Base-by-base conservation (phyloP, 2,888 invertebrate species). In the Trypoxylon attenuatum region DNA sequence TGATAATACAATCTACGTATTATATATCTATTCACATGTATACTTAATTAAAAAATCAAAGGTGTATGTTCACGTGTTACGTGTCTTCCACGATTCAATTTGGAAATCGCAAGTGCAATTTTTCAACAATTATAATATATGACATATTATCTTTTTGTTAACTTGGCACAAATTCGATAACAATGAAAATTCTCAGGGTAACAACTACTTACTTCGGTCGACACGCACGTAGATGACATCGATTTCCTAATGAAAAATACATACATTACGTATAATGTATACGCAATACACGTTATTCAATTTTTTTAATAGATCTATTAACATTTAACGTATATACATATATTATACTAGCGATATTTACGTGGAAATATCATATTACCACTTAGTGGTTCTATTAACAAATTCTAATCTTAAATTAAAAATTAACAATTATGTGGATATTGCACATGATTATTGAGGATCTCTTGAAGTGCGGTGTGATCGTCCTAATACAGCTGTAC, bases 1-100 rank as follows among this genome's bases (percentile, higher is more conserved):
- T 64, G 58, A 56, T 50, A 66, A 71, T 58, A 69, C 60, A 71
- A 67, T 70, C 55, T 73, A 56, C 55, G 55, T 62, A 13, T n/a
- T n/a, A n/a, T n/a, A n/a, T n/a, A 61, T 21, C 15, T 74, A 69
- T 57, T 54, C 59, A 58, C 62, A 52, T 64, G 60, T 62, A n/a
- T n/a, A n/a, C 41, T 39, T 60, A 55, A 22, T 58, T 27, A 60
- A 25, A 42, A 69, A 39, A 65, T 38, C 61, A 58, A 59, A 68
- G 49, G 62, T 53, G 39, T 53, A 61, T 52, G 38, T 58, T 61
- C 61, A 59, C 43, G 46, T 51, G 46, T 69, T 68, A 68, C 46
- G 54, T 49, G 58, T 46, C 25, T 59, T 13, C 13, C n/a, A 52
- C 43, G 33, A 16, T 45, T 46, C 29, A 21, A 33, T 42, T 21